These are phyloP conservation scores for Sebastes baramenuke DNA, from an alignment of 2,797 vertebrate genomes.

Conservation along the genomic window DNA sequence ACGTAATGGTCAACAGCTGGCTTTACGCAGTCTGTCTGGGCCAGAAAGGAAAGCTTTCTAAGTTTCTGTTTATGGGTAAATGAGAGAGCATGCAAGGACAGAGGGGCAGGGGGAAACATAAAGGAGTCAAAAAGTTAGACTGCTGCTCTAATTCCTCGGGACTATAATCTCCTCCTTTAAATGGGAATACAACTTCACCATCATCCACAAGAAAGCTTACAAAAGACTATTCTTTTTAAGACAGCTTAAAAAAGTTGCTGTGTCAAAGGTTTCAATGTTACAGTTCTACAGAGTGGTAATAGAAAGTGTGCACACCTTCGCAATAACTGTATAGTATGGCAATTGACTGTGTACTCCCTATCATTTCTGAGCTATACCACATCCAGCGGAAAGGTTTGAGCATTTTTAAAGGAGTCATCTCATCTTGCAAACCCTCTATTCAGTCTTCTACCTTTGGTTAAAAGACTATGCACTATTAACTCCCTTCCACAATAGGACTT, in stretches of 20 bases:
- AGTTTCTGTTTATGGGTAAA: constrained; percentile 45
- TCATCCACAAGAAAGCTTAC: not conserved
- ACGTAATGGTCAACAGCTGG: constrained; percentile 83
- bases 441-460: not conserved
- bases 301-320: not conserved
- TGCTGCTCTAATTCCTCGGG: not conserved
- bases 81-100: constrained; percentile 23
- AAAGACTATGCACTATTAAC: not conserved
- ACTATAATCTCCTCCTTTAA: not conserved
- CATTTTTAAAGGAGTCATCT: not conserved
- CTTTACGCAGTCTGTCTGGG: constrained; percentile 51
- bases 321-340: not conserved
- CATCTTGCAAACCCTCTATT: not conserved
- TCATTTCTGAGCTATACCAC: not conserved
- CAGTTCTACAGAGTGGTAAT: not conserved
- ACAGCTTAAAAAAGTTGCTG: not conserved
- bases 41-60: constrained; percentile 47
- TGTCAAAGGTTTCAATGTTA: not conserved
- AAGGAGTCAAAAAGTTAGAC: not conserved
- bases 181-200: not conserved
- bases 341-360: not conserved
- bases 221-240: not conserved
- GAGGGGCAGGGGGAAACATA: not conserved
- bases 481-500: too few relatives aligned
- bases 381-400: not conserved